Evolutionary conservation across 2,797 vertebrate genomes (phyloP).

Genomic region (Chromis chromis): DNA sequence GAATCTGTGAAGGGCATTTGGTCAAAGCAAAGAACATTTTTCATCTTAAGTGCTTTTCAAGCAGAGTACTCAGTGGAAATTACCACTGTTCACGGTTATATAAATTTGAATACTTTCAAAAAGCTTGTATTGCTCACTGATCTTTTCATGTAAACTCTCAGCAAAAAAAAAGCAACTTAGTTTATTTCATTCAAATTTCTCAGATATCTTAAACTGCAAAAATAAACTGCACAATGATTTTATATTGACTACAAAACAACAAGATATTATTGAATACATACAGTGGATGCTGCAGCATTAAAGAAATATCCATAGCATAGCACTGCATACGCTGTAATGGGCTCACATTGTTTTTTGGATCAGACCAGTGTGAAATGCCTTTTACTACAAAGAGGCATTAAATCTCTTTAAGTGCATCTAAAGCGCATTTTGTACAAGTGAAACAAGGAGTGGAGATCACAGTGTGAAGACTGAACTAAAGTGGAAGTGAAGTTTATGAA

Average conservation of each 20-base stretch:
- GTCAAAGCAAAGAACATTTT: not conserved
- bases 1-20: slow-evolving; percentile 4
- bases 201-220: too few species aligned
- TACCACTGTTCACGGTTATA: not conserved
- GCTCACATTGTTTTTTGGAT: not conserved
- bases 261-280: too few species aligned
- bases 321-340: too few species aligned
- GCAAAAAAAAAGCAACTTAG: too few species aligned
- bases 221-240: not conserved
- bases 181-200: too few species aligned
- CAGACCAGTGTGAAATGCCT: not conserved
- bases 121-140: not conserved
- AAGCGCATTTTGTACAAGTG: not conserved
- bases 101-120: not conserved
- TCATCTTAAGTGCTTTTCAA: not conserved
- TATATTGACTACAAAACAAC: too few species aligned
- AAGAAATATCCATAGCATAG: not conserved
- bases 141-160: too few species aligned
- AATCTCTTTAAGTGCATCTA: not conserved
- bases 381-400: not conserved
- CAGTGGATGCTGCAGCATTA: not conserved
- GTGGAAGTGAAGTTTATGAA: slow-evolving; percentile 31
- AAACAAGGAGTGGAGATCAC: slow-evolving; percentile 16
- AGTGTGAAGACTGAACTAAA: slow-evolving; percentile 22
- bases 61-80: not conserved